Percentiles rank a stretch among this genome's conserved stretches.
Conservation (phyloP, 2,113 vertebrate genomes). For the Crotalus tigris region DNA sequence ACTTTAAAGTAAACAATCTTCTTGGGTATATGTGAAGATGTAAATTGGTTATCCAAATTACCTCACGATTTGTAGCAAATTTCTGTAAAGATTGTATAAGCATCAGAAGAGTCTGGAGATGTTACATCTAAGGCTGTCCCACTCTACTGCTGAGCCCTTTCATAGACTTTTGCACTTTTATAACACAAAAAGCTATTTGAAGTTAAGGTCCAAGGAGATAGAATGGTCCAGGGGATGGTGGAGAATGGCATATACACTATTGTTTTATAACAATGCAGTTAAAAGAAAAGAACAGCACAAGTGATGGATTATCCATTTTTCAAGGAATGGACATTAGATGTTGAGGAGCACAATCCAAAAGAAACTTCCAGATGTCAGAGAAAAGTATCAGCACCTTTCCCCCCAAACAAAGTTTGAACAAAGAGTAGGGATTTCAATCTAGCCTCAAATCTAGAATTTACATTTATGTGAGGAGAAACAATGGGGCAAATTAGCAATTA, state of each 20-base stretch:
- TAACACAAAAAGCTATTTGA: neutral
- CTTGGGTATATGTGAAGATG: constrained; percentile 36
- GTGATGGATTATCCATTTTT: neutral
- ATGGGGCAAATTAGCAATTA: neutral
- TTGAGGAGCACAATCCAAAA: neutral
- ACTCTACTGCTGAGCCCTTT: constrained; percentile 1
- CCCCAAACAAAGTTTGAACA: too few relatives aligned
- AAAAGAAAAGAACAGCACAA: neutral
- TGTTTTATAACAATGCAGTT: neutral
- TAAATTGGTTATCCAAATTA: constrained; percentile 52
- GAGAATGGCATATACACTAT: neutral
- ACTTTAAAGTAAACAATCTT: constrained; percentile 60
- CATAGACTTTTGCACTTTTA: constrained; percentile 8
- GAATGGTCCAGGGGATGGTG: neutral
- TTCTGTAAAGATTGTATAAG: constrained; percentile 50
- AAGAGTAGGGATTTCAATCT: neutral
- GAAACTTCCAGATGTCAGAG: neutral
- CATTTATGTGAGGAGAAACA: neutral
- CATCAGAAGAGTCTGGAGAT: constrained; percentile 42
- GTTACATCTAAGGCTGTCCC: constrained; percentile 8
- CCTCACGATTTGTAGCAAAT: constrained; percentile 47
- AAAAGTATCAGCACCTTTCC: neutral
- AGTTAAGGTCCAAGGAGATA: neutral
- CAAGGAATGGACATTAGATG: neutral
- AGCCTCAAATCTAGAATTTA: neutral